Base-by-base conservation (phyloP, 2,888 invertebrate genomes). In the Scaptomyza flava region DNA sequence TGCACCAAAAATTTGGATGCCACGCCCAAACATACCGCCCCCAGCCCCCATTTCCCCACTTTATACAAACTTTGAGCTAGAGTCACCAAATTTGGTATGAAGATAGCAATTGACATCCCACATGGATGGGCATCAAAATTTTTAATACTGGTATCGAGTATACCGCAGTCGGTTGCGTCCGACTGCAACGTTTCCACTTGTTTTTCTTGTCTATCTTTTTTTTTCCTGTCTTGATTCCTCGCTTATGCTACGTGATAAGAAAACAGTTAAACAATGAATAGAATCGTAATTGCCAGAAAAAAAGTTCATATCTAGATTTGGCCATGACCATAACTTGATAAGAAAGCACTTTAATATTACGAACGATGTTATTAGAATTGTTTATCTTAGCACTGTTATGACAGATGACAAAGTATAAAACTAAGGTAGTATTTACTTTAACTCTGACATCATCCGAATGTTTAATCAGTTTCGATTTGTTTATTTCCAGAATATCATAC, bases 271-370 rank as follows among this genome's bases (percentile, higher is more conserved):
- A 14, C 8, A 36, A 43, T 11, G 20, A 5, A 27, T 14, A 45
- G 8, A 38, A 54, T 51, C 31, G 74, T 53, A 73, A 73, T 72
- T 61, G 56, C 48, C 53, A 9, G 20, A 52, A 56, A 56, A 64
- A 14, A 14, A 38, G n/a, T 8, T 8, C 7, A 38, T 6, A 27
- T 27, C 27, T 27, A 33, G 60, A 67, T 50, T 45, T 41, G 23
- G 17, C 50, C 50, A 61, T 61, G 48, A 34, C 33, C 63, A 58
- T 68, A 63, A 58, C 31, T 34, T 68, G 72, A 72, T 74, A 72
- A 74, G 53, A 41, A 42, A 17, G 31, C 17, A 8, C 8, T 45
- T 23, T 23, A 73, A 74, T 74, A 74, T n/a, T 57, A 38, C 48
- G 36, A 45, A 31, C 52, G 30, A 38, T 54, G 73, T 51, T 65